These are phyloP conservation scores for Mesembrinibis cayennensis DNA, from an alignment of 2,113 vertebrate genomes.

Conservation along the genomic window DNA sequence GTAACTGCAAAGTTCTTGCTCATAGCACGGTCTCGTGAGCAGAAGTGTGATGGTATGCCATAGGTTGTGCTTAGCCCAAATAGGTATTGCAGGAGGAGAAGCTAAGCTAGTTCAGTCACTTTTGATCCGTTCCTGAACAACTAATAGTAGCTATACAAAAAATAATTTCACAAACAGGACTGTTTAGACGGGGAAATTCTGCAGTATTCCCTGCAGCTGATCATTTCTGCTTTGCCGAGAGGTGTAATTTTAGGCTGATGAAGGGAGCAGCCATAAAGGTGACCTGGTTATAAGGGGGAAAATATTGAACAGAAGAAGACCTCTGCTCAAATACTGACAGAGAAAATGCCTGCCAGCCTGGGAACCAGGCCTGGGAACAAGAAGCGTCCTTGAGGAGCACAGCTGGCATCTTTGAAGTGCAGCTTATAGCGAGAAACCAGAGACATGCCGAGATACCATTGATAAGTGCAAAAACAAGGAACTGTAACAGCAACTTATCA, in stretches of 20 bases:
- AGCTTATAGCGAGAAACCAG: background rate
- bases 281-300: background rate
- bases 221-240: background rate
- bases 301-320: background rate
- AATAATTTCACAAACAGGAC: background rate
- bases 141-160: background rate
- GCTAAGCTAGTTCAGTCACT: background rate
- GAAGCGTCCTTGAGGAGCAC: background rate
- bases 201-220: background rate
- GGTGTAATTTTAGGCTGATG: background rate
- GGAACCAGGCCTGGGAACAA: background rate
- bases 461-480: background rate
- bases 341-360: background rate
- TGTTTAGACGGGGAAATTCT: background rate
- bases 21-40: background rate
- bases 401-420: background rate
- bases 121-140: background rate
- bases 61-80: background rate
- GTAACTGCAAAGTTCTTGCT: background rate
- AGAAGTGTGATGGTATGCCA: background rate
- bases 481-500: background rate
- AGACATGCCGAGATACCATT: background rate
- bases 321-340: background rate
- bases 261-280: background rate
- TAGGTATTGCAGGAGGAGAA: background rate